A percentile compares a stretch with the other conserved stretches of the same genome.
Evolutionary conservation across 2,797 vertebrate genomes (phyloP).

Genomic region (Rhynchotus rufescens): DNA sequence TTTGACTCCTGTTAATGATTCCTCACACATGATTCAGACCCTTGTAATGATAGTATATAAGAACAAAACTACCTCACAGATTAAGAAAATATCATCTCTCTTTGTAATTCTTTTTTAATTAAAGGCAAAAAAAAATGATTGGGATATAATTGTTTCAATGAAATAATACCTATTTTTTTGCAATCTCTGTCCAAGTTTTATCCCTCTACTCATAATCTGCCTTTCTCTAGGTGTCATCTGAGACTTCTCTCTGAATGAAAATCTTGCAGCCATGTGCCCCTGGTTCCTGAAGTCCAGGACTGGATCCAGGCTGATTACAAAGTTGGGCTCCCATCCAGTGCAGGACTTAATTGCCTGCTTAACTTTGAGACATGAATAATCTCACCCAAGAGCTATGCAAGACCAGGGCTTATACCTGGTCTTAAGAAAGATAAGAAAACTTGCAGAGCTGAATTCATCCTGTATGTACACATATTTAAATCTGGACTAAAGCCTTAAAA

Average conservation of each 20-base stretch:
- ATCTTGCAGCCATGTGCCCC: not conserved
- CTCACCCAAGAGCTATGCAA: not conserved
- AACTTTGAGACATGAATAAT: not conserved
- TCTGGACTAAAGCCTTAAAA: not conserved
- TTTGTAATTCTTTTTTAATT: not conserved
- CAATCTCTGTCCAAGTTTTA: not conserved
- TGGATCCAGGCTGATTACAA: not conserved
- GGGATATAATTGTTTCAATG: not conserved
- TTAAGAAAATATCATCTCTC: not conserved
- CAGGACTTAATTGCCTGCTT: not conserved
- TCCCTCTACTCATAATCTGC: not conserved
- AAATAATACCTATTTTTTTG: not conserved
- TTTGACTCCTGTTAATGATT: not conserved
- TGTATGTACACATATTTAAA: not conserved
- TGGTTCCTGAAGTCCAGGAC: not conserved
- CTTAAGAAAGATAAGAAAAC: not conserved
- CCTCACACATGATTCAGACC: not conserved
- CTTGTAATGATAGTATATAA: not conserved
- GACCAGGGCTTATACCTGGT: not conserved
- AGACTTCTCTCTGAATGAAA: not conserved
- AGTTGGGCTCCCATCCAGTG: not conserved
- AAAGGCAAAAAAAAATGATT: not conserved
- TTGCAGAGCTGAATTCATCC: not conserved
- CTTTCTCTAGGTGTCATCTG: not conserved
- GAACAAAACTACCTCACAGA: not conserved